A percentile compares a stretch with the other conserved stretches of the same genome.
These are phyloP conservation scores for Troides oblongomaculatus DNA, from an alignment of 2,888 invertebrate species.

Conservation along the genomic window DNA sequence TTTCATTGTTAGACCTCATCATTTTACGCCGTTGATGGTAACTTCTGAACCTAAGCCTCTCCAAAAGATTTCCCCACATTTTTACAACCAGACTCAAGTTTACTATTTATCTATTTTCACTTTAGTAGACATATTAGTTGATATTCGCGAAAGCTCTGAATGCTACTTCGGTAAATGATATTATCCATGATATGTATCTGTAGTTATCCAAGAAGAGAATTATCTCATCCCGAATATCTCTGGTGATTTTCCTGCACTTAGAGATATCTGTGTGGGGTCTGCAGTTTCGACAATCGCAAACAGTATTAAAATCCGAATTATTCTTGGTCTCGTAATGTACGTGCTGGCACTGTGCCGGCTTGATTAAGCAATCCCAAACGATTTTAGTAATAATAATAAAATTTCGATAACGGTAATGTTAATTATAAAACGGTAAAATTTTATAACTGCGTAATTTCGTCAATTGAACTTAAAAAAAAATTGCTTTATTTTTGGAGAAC, in stretches of 20 bases:
- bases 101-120: too few relatives aligned
- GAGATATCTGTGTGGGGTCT: slow-evolving; percentile 18
- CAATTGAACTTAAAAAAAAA: slow-evolving; percentile 50
- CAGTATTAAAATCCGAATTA: slow-evolving; percentile 20
- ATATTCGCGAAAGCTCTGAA: too few relatives aligned
- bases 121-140: too few relatives aligned
- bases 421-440: slow-evolving; percentile 60
- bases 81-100: too few relatives aligned
- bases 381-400: slow-evolving; percentile 16
- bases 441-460: slow-evolving; percentile 67
- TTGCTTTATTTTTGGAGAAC: slow-evolving; percentile 44
- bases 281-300: slow-evolving; percentile 14
- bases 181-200: neutral
- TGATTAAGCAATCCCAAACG: slow-evolving; percentile 26
- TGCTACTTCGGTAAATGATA: neutral
- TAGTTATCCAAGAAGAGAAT: neutral
- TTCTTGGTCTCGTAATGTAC: slow-evolving; percentile 15
- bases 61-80: too few relatives aligned
- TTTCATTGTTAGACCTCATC: too few relatives aligned
- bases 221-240: neutral
- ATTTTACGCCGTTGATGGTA: too few relatives aligned
- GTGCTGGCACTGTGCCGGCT: slow-evolving; percentile 17
- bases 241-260: neutral
- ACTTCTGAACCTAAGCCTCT: too few relatives aligned
- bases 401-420: slow-evolving; percentile 32